phyloP scores from a whole-genome alignment of 2,113 vertebrate species.

The Tringa solitaria region DNA sequence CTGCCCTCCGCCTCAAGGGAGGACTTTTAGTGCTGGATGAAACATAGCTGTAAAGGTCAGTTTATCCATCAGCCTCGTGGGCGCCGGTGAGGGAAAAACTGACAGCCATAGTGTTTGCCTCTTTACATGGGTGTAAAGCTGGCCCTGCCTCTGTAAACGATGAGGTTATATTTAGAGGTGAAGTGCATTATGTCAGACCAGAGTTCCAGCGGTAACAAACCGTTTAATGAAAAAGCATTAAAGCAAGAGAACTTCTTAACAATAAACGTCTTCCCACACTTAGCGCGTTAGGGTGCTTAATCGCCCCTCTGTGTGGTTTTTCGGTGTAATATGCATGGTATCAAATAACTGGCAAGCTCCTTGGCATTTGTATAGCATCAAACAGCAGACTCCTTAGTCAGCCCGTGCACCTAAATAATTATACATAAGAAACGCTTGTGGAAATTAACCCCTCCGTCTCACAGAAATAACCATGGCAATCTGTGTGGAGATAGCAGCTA shows the following conservation, averaged over 20 bases:
- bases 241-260: conserved; percentile 30
- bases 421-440: conserved; percentile 37
- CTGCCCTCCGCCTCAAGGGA: background rate
- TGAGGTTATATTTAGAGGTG: background rate
- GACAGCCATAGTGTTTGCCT: background rate
- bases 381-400: conserved; percentile 15
- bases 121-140: background rate
- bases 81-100: background rate
- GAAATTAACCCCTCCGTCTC: conserved; percentile 55
- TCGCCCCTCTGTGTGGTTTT: conserved; percentile 6
- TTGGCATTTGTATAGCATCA: conserved; percentile 41
- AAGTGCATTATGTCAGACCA: background rate
- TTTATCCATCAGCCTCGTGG: background rate
- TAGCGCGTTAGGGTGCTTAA: conserved; percentile 24
- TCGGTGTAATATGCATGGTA: background rate
- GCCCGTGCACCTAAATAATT: conserved; percentile 26
- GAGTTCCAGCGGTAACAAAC: background rate
- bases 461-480: conserved; percentile 24
- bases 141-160: background rate
- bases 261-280: conserved; percentile 20
- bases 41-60: background rate
- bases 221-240: conserved; percentile 17
- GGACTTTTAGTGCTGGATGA: background rate
- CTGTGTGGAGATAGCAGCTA: conserved; percentile 47
- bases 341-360: background rate